Evolutionary conservation across 2,888 invertebrate genomes (phyloP).

Genomic region (Pammene aurita): DNA sequence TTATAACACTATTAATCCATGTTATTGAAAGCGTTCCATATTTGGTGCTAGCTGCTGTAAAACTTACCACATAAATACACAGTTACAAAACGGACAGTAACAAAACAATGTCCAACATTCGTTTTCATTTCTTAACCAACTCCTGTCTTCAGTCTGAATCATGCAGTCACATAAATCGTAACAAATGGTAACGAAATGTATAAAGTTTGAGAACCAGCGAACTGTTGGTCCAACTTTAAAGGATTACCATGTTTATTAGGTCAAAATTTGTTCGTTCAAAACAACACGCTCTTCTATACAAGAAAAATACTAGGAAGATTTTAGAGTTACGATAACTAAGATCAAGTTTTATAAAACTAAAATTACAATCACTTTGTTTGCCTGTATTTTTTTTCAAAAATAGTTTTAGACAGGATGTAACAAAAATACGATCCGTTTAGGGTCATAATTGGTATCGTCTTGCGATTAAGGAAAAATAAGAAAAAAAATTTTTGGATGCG

Average conservation of each 20-base stretch:
- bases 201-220: constrained; percentile 29
- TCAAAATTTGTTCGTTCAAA: constrained; percentile 14
- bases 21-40: no score
- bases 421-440: no score
- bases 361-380: not conserved
- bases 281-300: constrained; percentile 14
- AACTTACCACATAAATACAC: no score
- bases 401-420: no score
- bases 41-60: no score
- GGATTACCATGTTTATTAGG: constrained; percentile 39
- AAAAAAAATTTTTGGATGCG: no score
- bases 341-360: no score
- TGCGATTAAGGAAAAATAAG: no score
- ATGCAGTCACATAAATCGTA: constrained; percentile 37
- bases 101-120: constrained; percentile 5
- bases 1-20: no score
- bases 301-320: not conserved
- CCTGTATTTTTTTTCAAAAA: no score
- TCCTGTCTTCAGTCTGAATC: constrained; percentile 26
- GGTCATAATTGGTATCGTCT: no score
- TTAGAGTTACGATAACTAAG: no score
- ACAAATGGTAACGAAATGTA: constrained; percentile 39
- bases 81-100: not conserved
- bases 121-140: constrained; percentile 19
- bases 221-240: constrained; percentile 27